These are phyloP conservation scores for Eristalinus aeneus DNA, from an alignment of 2,888 invertebrate genomes.

Conservation along the genomic window DNA sequence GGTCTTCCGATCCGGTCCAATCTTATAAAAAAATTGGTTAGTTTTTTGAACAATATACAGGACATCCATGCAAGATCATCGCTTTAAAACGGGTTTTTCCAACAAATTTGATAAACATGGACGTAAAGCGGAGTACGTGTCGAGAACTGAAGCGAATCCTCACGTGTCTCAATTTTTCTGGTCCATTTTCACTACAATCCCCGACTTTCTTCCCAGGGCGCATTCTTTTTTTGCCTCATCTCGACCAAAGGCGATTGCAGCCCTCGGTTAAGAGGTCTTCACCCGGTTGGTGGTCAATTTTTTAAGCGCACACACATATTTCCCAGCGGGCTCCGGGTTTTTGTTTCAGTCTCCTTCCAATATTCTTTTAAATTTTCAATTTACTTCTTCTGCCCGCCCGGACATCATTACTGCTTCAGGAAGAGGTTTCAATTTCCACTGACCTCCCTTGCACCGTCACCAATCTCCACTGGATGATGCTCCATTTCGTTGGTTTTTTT, in stretches of 20 bases:
- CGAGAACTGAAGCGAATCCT: background rate
- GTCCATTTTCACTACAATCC: background rate
- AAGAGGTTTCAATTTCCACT: conserved; percentile 11
- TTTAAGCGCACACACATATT: conserved; percentile 20
- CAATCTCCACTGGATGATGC: background rate
- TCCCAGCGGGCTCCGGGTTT: conserved; percentile 8
- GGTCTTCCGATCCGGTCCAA: too few relatives aligned
- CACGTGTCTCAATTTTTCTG: background rate
- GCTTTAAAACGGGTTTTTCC: background rate
- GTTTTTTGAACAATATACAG: too few relatives aligned
- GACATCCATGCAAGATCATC: background rate
- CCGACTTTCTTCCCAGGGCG: background rate
- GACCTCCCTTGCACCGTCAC: background rate
- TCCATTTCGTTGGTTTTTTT: background rate
- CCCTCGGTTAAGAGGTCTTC: background rate
- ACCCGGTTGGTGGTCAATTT: conserved; percentile 18
- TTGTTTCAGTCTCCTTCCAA: background rate
- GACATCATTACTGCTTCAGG: conserved; percentile 8
- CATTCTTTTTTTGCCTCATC: background rate
- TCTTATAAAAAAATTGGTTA: too few relatives aligned
- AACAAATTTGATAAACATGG: background rate
- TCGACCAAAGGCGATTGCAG: background rate
- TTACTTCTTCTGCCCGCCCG: conserved; percentile 1
- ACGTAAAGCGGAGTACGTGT: background rate
- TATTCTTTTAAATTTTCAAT: conserved; percentile 19